A percentile compares a stretch with the other conserved stretches of the same genome.
These are phyloP conservation scores for Hydrolagus colliei DNA, from an alignment of 2,797 vertebrate species.

Conservation along the genomic window DNA sequence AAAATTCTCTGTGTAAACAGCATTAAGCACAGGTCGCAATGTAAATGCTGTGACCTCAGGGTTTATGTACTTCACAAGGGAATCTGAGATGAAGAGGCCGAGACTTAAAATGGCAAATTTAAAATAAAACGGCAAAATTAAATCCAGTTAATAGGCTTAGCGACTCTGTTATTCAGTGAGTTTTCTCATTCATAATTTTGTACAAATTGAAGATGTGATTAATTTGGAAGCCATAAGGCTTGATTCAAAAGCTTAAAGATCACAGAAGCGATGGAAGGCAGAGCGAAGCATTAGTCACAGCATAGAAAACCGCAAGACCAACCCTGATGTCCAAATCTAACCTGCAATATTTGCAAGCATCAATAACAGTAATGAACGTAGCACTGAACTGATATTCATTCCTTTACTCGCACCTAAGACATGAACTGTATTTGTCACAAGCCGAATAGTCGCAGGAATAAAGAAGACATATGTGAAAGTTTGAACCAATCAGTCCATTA, in stretches of 20 bases:
- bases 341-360: background rate
- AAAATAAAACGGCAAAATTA: background rate
- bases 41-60: background rate
- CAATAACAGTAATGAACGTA: background rate
- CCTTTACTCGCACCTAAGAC: background rate
- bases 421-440: conserved; percentile 7
- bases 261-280: background rate
- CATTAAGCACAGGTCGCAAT: background rate
- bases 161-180: background rate
- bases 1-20: background rate
- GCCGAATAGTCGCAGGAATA: background rate
- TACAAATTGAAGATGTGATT: background rate
- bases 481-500: background rate
- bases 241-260: background rate
- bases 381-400: background rate
- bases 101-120: background rate
- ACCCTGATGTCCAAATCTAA: background rate
- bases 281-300: background rate
- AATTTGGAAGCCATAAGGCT: background rate
- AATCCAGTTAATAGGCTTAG: background rate
- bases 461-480: background rate
- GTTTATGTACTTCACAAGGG: background rate
- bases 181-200: background rate
- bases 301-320: background rate
- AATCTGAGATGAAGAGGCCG: background rate